Conservation (phyloP, 2,797 vertebrate genomes). For the Myiothlypis coronata region DNA sequence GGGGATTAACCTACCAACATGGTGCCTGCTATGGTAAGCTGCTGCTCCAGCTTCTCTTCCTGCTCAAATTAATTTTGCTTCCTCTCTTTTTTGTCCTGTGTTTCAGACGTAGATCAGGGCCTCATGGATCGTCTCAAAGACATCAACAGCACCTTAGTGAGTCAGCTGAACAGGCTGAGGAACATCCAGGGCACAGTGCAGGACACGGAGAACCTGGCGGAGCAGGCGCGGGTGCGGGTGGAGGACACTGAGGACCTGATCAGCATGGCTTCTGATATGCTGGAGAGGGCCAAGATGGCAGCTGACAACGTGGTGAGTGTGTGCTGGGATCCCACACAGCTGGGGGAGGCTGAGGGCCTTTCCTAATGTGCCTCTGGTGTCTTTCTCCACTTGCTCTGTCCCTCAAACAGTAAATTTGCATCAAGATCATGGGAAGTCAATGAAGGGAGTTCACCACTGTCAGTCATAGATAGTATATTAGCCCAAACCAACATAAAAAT, state of each 20-base stretch:
- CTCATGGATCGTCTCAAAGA: conserved; percentile 87
- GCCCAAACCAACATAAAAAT: not conserved
- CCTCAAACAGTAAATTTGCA: not conserved
- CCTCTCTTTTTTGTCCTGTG: not conserved
- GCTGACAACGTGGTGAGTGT: conserved; percentile 87
- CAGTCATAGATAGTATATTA: not conserved
- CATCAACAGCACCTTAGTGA: conserved; percentile 87
- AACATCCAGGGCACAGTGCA: conserved; percentile 86
- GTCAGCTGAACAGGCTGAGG: conserved; percentile 90
- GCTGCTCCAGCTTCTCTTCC: not conserved
- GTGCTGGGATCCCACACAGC: not conserved
- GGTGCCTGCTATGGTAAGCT: not conserved
- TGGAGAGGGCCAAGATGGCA: conserved; percentile 88
- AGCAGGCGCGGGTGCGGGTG: conserved; percentile 82
- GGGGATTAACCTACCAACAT: not conserved
- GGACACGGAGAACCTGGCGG: conserved; percentile 82
- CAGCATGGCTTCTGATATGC: conserved; percentile 83
- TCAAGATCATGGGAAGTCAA: not conserved
- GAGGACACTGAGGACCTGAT: conserved; percentile 84
- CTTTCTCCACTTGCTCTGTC: not conserved
- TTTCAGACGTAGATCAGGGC: conserved; percentile 86
- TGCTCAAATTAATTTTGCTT: not conserved
- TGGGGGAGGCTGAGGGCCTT: not conserved
- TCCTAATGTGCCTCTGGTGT: not conserved
- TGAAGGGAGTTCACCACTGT: not conserved